Evolutionary conservation across 2,113 vertebrate species (phyloP), one percentile per base, ranked within the genome.

Genomic region (Sialia sialis): DNA sequence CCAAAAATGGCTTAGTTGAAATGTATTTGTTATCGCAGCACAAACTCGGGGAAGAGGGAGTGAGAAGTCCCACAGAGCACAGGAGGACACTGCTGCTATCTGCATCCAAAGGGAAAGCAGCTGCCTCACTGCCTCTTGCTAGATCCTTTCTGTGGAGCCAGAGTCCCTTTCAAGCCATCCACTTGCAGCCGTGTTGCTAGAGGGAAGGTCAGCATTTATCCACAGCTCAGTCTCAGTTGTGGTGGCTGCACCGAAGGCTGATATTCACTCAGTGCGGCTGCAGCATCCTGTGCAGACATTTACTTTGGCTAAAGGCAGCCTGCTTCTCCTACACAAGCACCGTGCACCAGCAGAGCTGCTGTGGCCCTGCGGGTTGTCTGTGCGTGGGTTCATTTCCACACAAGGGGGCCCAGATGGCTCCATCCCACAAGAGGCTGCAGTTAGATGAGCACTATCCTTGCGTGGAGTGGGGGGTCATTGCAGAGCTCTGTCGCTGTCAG

Each of bases 231-330:
- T 4, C 30, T 41, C 1, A 0, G 16, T 4, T 46, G 52, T 46
- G 38, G 83, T 21, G 46, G 59, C 32, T 52, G 54, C 4, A 1
- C 38, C 0, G 0, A 83, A 56, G 70, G 68, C 77, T 93, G 77
- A 38, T 62, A 12, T 49, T 83, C 93, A 15, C 55, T 73, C 67
- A 17, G 78, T 51, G 62, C 66, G 0, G 0, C 52, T 64, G 79
- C 86, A 94, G 93, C 51, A 86, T 83, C 89, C 89, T 93, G 91
- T 86, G 72, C 76, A 93, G 94, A 94, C 88, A 92, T 90, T 92
- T 92, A 67, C 46, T 88, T 93, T 93, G 91, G 83, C 89, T 73
- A 64, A 68, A 83, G 46, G 30, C 67, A 88, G 58, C 58, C 67
- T 48, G 25, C 34, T 34, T 85, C 79, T 67, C 2, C 0, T 75